Conservation (phyloP, 2,888 invertebrate species). For the Cephus spinipes region DNA sequence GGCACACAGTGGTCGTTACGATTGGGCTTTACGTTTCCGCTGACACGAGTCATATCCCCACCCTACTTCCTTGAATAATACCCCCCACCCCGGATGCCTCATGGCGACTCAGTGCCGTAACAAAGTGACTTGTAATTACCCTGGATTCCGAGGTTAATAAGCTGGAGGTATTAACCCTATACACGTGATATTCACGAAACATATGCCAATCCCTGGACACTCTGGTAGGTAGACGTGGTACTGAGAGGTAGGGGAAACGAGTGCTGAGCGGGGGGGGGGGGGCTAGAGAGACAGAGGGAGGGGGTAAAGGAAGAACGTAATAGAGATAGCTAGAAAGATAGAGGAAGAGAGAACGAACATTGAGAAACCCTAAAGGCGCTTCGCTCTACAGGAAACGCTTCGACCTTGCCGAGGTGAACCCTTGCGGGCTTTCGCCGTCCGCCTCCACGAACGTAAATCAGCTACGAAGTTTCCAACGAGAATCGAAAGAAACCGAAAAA, state of each 20-base stretch:
- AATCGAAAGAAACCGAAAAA: not conserved
- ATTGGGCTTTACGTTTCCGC: not conserved
- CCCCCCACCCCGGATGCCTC: not conserved
- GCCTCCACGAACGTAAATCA: constrained; percentile 24
- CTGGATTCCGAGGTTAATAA: not conserved
- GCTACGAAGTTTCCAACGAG: constrained; percentile 5
- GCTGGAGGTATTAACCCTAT: not conserved
- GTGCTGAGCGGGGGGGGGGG: not conserved
- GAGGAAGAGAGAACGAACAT: constrained; percentile 10
- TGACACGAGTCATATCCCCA: not conserved
- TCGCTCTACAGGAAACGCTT: constrained; percentile 39
- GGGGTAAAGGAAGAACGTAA: not conserved
- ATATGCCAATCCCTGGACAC: not conserved
- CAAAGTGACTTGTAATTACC: not conserved
- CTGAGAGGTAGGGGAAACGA: not conserved
- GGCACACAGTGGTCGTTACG: not conserved
- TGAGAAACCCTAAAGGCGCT: constrained; percentile 42
- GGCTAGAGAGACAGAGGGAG: too few species aligned
- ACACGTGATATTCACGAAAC: not conserved
- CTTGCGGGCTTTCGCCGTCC: constrained; percentile 39
- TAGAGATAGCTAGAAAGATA: not conserved
- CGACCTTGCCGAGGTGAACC: constrained; percentile 53
- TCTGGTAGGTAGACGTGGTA: not conserved
- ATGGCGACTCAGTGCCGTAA: not conserved
- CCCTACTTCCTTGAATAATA: not conserved